Evolutionary conservation across 2,888 invertebrate species (phyloP).

Genomic region (Caenorhabditis angaria): DNA sequence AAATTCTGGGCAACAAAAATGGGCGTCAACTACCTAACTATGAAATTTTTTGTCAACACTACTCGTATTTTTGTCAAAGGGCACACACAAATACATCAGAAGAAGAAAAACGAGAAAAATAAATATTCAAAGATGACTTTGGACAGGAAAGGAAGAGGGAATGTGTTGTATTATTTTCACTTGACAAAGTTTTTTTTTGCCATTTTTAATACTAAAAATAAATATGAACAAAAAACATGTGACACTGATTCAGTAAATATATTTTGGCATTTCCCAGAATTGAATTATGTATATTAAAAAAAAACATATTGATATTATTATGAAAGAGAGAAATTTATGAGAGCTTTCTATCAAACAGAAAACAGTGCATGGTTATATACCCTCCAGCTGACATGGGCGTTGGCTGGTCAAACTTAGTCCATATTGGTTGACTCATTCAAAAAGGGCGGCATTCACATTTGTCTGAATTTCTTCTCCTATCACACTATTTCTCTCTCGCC

Average conservation of each 20-base stretch:
- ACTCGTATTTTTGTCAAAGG: slow-evolving; percentile 31
- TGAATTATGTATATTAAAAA: no score
- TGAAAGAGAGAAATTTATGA: not conserved
- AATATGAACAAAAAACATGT: slow-evolving; percentile 9
- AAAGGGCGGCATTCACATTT: slow-evolving; percentile 35
- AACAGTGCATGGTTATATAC: slow-evolving; percentile 27
- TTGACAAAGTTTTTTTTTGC: slow-evolving; percentile 9
- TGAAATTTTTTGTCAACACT: slow-evolving; percentile 43
- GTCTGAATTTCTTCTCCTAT: slow-evolving; percentile 19
- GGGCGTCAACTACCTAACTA: slow-evolving; percentile 39
- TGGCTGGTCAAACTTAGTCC: slow-evolving; percentile 47
- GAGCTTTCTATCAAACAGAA: slow-evolving; percentile 6
- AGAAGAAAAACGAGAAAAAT: slow-evolving; percentile 13
- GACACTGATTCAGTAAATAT: not conserved
- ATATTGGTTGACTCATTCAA: slow-evolving; percentile 42
- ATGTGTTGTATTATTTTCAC: not conserved
- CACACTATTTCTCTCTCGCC: slow-evolving; percentile 20
- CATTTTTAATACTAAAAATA: slow-evolving; percentile 9
- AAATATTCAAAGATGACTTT: slow-evolving; percentile 33
- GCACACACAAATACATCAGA: slow-evolving; percentile 18
- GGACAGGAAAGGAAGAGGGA: not conserved
- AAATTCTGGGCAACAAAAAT: slow-evolving; percentile 7
- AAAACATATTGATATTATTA: no score
- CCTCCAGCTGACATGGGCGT: slow-evolving; percentile 25
- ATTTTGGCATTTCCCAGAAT: no score